These are phyloP conservation scores for Odocoileus hemionus DNA, from an alignment of 2,113 vertebrate species.

Conservation along the genomic window DNA sequence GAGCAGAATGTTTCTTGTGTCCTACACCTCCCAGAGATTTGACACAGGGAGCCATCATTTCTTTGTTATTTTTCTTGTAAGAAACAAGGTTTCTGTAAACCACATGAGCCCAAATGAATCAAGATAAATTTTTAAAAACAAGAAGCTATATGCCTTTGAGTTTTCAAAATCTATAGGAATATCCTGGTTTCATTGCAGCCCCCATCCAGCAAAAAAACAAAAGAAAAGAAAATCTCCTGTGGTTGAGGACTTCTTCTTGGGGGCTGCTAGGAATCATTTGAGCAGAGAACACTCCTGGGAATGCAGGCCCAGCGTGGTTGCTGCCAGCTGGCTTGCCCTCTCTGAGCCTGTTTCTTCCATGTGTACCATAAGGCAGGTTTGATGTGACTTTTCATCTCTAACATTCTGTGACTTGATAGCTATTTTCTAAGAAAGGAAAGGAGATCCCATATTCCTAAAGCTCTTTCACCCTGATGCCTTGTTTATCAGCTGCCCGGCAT, in stretches of 20 bases:
- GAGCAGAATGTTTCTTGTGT: neutral
- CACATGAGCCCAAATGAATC: neutral
- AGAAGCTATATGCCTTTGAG: neutral
- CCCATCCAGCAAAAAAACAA: neutral
- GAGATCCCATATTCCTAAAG: neutral
- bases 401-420: neutral
- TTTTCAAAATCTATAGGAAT: neutral
- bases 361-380: neutral
- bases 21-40: neutral
- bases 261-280: neutral
- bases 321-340: neutral
- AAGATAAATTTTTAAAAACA: neutral
- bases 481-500: too few species aligned
- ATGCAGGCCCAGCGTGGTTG: neutral
- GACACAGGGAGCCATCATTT: neutral
- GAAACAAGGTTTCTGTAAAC: too few species aligned
- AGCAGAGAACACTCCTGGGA: neutral
- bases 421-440: neutral
- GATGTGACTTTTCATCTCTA: neutral
- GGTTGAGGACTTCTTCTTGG: neutral
- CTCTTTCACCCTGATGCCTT: neutral
- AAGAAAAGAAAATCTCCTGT: neutral
- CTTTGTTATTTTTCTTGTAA: conserved; percentile 7
- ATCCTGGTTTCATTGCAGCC: neutral
- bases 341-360: neutral